Percentiles rank a stretch among this genome's conserved stretches.
Conservation (phyloP, 1,140 invertebrate species). For the Telenomus remus region DNA sequence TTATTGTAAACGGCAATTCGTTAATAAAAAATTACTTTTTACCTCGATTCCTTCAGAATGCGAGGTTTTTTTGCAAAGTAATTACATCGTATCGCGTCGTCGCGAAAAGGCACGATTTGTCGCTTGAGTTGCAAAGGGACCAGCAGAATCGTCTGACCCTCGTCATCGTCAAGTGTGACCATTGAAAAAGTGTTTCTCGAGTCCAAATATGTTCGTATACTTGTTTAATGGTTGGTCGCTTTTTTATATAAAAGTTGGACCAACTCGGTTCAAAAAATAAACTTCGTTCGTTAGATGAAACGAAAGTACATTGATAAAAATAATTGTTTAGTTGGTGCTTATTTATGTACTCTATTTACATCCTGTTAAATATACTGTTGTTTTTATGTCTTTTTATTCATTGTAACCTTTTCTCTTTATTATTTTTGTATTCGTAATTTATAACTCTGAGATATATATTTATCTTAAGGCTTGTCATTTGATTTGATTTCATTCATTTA, state of each 20-base stretch:
- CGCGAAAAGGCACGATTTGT: constrained; percentile 38
- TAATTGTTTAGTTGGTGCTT: constrained; percentile 8
- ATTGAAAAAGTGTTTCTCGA: constrained; percentile 23
- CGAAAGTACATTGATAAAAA: not conserved
- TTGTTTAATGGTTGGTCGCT: constrained; percentile 26
- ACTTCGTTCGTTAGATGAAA: constrained; percentile 20
- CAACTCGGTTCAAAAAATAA: constrained; percentile 17
- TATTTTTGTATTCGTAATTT: not conserved
- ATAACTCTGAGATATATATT: not conserved
- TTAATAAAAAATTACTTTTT: constrained; percentile 21
- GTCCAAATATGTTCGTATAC: constrained; percentile 18
- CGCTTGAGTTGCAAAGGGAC: constrained; percentile 16
- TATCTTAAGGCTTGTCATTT: not conserved
- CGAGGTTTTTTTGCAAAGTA: constrained; percentile 16
- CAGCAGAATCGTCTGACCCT: not conserved
- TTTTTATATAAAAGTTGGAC: constrained; percentile 56
- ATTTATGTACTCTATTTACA: constrained; percentile 35
- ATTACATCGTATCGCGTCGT: constrained; percentile 16
- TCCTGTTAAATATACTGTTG: constrained; percentile 18
- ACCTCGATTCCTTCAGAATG: constrained; percentile 6
- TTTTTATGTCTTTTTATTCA: not conserved
- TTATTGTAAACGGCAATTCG: constrained; percentile 26
- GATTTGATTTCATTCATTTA: not conserved
- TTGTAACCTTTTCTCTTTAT: not conserved
- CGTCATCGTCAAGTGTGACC: constrained; percentile 7